Evolutionary conservation across 1,140 invertebrate species (phyloP).

Genomic region (Sitophilus oryzae): DNA sequence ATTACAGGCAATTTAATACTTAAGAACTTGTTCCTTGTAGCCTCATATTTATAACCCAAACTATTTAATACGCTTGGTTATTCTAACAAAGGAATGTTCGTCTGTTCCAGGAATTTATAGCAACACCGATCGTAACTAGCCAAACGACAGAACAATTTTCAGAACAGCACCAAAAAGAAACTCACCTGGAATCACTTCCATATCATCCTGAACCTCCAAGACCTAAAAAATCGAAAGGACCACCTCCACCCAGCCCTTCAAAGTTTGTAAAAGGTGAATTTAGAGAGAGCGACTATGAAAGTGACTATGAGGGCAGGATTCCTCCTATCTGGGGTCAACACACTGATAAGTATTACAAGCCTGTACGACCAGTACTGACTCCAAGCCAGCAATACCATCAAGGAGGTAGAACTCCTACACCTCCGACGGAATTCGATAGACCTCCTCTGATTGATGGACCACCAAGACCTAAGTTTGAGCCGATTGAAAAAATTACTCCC

Average conservation of each 20-base stretch:
- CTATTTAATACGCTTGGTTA: no score
- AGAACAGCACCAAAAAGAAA: slow-evolving; percentile 39
- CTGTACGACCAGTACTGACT: slow-evolving; percentile 53
- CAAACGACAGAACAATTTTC: slow-evolving; percentile 36
- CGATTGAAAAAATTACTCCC: slow-evolving; percentile 49
- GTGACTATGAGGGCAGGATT: slow-evolving; percentile 63
- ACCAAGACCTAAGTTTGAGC: slow-evolving; percentile 52
- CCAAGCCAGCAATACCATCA: slow-evolving; percentile 45
- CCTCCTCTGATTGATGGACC: slow-evolving; percentile 46
- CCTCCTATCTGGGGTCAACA: slow-evolving; percentile 56
- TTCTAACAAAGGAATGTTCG: background rate
- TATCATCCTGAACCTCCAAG: slow-evolving; percentile 45
- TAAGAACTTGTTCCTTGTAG: no score
- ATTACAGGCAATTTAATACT: no score
- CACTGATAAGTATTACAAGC: slow-evolving; percentile 51
- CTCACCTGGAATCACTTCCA: slow-evolving; percentile 47
- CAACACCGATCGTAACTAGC: slow-evolving; percentile 41
- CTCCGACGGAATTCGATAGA: slow-evolving; percentile 53
- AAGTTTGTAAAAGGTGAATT: slow-evolving; percentile 67
- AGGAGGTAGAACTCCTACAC: slow-evolving; percentile 46
- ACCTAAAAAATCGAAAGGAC: slow-evolving; percentile 38
- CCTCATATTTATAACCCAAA: no score
- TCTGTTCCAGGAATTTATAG: slow-evolving; percentile 43
- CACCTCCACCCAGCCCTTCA: slow-evolving; percentile 52
- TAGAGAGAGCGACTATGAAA: slow-evolving; percentile 66